Base-by-base conservation (phyloP, 1,140 invertebrate species). In the Panulirus ornatus region DNA sequence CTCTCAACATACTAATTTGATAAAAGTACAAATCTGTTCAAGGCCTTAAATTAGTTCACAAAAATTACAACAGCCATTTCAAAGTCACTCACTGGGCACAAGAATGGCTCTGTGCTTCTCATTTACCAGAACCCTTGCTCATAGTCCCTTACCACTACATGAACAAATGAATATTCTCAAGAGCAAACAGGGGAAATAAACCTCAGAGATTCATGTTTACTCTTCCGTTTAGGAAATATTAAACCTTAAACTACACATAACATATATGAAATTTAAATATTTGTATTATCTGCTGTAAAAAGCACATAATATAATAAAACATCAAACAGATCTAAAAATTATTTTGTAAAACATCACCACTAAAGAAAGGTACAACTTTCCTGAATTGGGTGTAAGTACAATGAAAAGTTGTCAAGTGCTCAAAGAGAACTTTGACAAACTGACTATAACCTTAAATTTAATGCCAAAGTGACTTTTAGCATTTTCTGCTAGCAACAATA, bases 61-160 rank as follows among this genome's bases (percentile, higher is more conserved):
- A 40, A 38, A 38, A 34, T 19, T 44, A 75, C 73, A 38, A 38
- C 36, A 38, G 36, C 34, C 73, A 38, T 44, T 44, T 40, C 73
- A 75, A 75, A 75, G 36, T 40, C 73, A 36, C 79, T 82, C 79
- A 63, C 79, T 58, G 44, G 47, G 79, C 54, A 78, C 44, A n/a
- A 78, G 40, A 78, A 27, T 78, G 40, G 44, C 40, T 47, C 8
- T 47, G n/a, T 22, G 44, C 22, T n/a, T 42, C n/a, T n/a, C n/a
- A n/a, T n/a, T n/a, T n/a, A n/a, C n/a, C n/a, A n/a, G n/a, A n/a
- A 78, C 40, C 75, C 44, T 47, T 78, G 36, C 19, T 19, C 40
- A 8, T 78, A 44, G 58, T 66, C n/a, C 58, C 27, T 66, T 27
- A 66, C 58, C n/a, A 30, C 58, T n/a, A 19, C 40, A 40, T 27